Percentiles rank a stretch among this genome's conserved stretches.
Evolutionary conservation across 2,888 invertebrate species (phyloP).

Genomic region (Andrena praecox): DNA sequence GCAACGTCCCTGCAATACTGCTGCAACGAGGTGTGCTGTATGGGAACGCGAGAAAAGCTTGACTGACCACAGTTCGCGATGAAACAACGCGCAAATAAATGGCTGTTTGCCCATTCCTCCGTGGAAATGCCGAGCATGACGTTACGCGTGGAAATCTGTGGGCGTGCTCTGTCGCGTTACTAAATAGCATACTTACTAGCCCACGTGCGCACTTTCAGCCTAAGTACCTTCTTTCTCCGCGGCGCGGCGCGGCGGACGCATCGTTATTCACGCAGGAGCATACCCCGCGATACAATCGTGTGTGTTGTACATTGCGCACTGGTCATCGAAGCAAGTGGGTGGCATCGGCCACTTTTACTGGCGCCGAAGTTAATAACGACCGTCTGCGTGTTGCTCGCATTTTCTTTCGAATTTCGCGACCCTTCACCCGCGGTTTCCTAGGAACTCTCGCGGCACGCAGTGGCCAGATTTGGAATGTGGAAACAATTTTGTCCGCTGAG

Average conservation of each 20-base stretch:
- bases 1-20: too few species aligned
- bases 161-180: constrained; percentile 61
- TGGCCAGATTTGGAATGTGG: neutral
- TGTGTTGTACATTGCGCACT: constrained; percentile 60
- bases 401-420: neutral
- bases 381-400: neutral
- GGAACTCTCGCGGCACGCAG: neutral
- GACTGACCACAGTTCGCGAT: neutral
- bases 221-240: constrained; percentile 22
- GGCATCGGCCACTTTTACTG: constrained; percentile 40
- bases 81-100: neutral
- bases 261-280: constrained; percentile 34
- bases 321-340: constrained; percentile 39
- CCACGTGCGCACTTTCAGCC: constrained; percentile 62
- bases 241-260: constrained; percentile 26
- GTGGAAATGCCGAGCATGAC: constrained; percentile 35
- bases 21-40: too few species aligned
- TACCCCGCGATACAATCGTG: constrained; percentile 42
- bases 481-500: neutral
- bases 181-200: constrained; percentile 56
- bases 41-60: neutral
- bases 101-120: neutral
- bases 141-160: constrained; percentile 56
- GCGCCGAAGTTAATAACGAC: constrained; percentile 7
- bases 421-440: neutral